Evolutionary conservation across 1,140 invertebrate species (phyloP).

Genomic region (Tenebrio molitor): DNA sequence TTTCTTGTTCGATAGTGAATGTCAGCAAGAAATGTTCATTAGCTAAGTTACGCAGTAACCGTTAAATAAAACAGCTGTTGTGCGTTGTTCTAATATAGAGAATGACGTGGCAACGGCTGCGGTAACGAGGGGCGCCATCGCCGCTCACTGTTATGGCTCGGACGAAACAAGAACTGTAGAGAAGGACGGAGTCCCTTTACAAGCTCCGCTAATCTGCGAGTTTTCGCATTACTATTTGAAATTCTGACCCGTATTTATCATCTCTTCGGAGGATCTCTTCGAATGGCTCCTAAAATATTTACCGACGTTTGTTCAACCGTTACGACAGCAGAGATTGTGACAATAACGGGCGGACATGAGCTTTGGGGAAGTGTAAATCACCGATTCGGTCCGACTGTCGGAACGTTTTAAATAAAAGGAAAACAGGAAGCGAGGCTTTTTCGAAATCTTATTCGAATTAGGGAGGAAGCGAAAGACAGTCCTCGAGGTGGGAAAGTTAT

Average conservation of each 20-base stretch:
- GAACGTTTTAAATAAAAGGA: too few relatives aligned
- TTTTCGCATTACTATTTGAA: constrained; percentile 30
- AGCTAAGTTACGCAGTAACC: constrained; percentile 52
- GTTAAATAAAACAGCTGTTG: constrained; percentile 53
- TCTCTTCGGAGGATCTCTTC: not conserved
- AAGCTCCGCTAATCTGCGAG: constrained; percentile 27
- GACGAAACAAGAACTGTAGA: constrained; percentile 35
- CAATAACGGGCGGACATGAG: too few relatives aligned
- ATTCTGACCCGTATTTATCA: constrained; percentile 27
- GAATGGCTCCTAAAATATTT: constrained; percentile 11
- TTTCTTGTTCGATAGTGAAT: constrained; percentile 48
- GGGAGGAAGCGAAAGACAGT: not conserved
- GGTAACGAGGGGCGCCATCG: constrained; percentile 41
- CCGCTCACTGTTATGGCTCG: constrained; percentile 9
- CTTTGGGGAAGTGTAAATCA: too few relatives aligned
- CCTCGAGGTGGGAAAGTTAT: constrained; percentile 15
- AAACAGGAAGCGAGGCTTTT: too few relatives aligned
- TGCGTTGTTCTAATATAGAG: constrained; percentile 49
- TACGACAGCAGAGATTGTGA: too few relatives aligned
- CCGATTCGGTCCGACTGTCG: too few relatives aligned
- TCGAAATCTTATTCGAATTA: constrained; percentile 16
- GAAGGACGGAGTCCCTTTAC: constrained; percentile 29
- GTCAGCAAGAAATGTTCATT: constrained; percentile 52
- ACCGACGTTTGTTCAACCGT: not conserved
- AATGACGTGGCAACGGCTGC: constrained; percentile 53